A percentile compares a stretch with the other conserved stretches of the same genome.
These are phyloP conservation scores for Lochmaea capreae DNA, from an alignment of 2,888 invertebrate genomes.

Conservation along the genomic window DNA sequence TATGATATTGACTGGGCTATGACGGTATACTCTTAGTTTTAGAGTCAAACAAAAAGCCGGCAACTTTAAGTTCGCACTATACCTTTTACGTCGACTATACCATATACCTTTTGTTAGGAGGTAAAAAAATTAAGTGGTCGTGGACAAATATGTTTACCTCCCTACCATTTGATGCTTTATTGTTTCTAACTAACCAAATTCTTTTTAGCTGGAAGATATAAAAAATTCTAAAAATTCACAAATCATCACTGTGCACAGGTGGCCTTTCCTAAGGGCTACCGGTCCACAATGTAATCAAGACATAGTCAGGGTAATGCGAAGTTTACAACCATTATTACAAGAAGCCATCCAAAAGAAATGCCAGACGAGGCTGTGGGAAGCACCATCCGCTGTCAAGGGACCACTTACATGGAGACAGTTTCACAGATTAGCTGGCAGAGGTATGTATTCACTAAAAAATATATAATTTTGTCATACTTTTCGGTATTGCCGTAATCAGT, in stretches of 20 bases:
- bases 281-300: constrained; percentile 92
- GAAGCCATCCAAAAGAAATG: constrained; percentile 96
- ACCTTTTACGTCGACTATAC: too few species aligned
- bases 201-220: constrained; percentile 57
- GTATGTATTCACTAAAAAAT: constrained; percentile 44
- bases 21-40: too few species aligned
- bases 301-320: constrained; percentile 90
- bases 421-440: constrained; percentile 93
- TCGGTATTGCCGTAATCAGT: neutral
- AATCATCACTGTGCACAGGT: constrained; percentile 76
- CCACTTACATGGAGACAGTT: constrained; percentile 99
- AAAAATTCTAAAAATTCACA: constrained; percentile 52
- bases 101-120: too few species aligned
- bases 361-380: constrained; percentile 88
- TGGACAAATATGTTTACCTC: too few species aligned
- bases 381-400: constrained; percentile 90
- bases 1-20: too few species aligned
- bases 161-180: too few species aligned
- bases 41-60: too few species aligned
- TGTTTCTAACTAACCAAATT: neutral
- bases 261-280: constrained; percentile 86
- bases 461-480: neutral
- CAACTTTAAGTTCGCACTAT: too few species aligned
- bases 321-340: constrained; percentile 91
- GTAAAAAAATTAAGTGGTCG: too few species aligned